Base-by-base conservation (phyloP, 2,888 invertebrate genomes). In the Gnatocerus cornutus region DNA sequence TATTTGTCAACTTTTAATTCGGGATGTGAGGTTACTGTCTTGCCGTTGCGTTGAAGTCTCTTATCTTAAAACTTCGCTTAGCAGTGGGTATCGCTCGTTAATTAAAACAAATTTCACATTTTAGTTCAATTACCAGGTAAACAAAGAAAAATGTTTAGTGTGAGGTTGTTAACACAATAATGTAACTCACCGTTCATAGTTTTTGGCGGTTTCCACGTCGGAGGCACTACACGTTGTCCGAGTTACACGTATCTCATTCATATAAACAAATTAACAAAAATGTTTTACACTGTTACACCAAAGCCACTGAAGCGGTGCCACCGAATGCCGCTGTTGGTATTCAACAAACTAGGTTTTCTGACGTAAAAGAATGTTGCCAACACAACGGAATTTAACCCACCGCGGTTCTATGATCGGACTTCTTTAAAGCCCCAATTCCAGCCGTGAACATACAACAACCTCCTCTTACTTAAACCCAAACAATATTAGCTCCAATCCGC, bases 291-390 rank as follows among this genome's bases (percentile, higher is more conserved):
- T 46, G 37, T 33, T 27, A n/a, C 12, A 50, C 13, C 43, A 45
- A 66, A 67, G 16, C 41, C 65, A 59, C 59, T 65, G 65, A 68
- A 63, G 66, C 73, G 69, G 46, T 53, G 13, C 58, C 30, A 71
- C 73, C 69, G 71, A 71, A 75, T 72, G 76, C 74, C 72, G 74
- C 73, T 74, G 71, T 21, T 3, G 21, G 21, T 73, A 73, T 73
- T 76, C 72, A 76, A 71, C 74, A 73, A 76, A 76, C 59, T 67
- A 58, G 72, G 59, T 71, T 62, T 71, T 67, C 75, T 75, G 77
- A 76, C 75, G 75, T 74, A 74, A 69, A 68, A 77, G 73, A 76
- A 77, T 69, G 69, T 71, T 78, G 70, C 79, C 79, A 78, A 79
- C 77, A 50, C 74, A 67, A 61, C 63, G 53, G 12, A 62, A 39